Conservation (phyloP, 30 jellyfish, hydroid and myxozoan species). For the Aurelia coerulea region DNA sequence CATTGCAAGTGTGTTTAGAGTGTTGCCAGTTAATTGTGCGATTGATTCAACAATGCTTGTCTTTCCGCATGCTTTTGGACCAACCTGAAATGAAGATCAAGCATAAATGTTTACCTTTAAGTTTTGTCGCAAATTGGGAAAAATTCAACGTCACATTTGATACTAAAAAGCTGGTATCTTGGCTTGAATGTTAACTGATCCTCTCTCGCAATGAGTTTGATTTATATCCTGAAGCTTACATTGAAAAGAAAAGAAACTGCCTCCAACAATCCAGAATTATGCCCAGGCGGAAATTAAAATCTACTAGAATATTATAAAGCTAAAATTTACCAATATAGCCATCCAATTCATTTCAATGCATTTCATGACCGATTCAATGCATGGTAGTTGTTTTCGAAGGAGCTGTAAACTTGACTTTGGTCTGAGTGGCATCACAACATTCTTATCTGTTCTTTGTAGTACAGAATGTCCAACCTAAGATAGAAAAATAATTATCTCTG, state of each 20-base stretch:
- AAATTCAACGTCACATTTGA: no score
- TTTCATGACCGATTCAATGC: conserved; percentile 74
- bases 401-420: conserved; percentile 22
- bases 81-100: conserved; percentile 66
- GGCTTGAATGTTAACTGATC: no score
- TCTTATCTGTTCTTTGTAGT: conserved; percentile 35
- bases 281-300: no score
- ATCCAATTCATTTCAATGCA: conserved; percentile 98
- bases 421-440: not conserved
- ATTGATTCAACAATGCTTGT: conserved; percentile 68
- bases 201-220: no score
- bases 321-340: conserved; percentile 66
- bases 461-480: conserved; percentile 70
- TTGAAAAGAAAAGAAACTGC: no score
- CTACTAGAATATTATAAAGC: not conserved
- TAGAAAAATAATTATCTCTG: not conserved
- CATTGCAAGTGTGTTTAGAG: conserved; percentile 73
- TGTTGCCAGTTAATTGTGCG: conserved; percentile 79
- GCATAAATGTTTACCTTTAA: no score
- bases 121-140: no score
- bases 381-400: conserved; percentile 69
- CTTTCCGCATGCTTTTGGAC: conserved; percentile 86
- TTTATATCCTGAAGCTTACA: no score
- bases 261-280: no score
- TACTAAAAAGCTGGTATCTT: no score